A percentile compares a stretch with the other conserved stretches of the same genome.
phyloP scores from a whole-genome alignment of 2,888 invertebrate genomes.

The Idaea aversata region DNA sequence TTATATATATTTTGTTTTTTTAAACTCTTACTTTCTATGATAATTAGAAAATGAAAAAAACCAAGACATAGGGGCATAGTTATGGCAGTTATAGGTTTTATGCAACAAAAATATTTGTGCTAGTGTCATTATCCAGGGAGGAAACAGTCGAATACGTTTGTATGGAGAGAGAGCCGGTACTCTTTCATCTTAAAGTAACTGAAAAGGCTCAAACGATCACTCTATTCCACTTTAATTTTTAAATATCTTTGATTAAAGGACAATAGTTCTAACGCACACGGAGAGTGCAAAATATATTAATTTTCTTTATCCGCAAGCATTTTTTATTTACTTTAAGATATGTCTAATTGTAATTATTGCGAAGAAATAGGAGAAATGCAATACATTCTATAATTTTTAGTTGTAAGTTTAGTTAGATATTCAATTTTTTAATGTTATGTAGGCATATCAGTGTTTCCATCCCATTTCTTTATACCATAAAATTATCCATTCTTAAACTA shows the following conservation, averaged over 20 bases:
- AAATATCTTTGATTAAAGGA: slow-evolving; percentile 11
- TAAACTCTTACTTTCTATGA: too few relatives aligned
- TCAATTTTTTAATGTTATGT: slow-evolving; percentile 46
- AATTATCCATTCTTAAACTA: slow-evolving; percentile 8
- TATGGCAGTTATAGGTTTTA: too few relatives aligned
- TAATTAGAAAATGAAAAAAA: too few relatives aligned
- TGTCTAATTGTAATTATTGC: slow-evolving; percentile 38
- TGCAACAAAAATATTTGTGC: too few relatives aligned
- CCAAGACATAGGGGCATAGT: too few relatives aligned
- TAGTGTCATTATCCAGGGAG: too few relatives aligned
- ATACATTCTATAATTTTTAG: slow-evolving; percentile 61
- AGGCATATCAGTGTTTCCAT: slow-evolving; percentile 25
- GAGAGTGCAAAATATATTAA: slow-evolving; percentile 46
- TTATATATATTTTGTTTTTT: too few relatives aligned
- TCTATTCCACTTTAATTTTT: not conserved
- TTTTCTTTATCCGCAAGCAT: slow-evolving; percentile 46
- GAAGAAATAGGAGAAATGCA: slow-evolving; percentile 59
- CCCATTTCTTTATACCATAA: slow-evolving; percentile 26
- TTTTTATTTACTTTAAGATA: slow-evolving; percentile 44
- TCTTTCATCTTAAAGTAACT: too few relatives aligned
- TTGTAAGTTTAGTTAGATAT: slow-evolving; percentile 60
- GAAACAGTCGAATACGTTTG: too few relatives aligned
- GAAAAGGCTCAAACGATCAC: too few relatives aligned
- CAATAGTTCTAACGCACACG: slow-evolving; percentile 40
- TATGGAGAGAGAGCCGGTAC: too few relatives aligned